Percentiles rank a stretch among this genome's conserved stretches.
These are phyloP conservation scores for Ametastegia equiseti DNA, from an alignment of 2,888 invertebrate species.

Conservation along the genomic window DNA sequence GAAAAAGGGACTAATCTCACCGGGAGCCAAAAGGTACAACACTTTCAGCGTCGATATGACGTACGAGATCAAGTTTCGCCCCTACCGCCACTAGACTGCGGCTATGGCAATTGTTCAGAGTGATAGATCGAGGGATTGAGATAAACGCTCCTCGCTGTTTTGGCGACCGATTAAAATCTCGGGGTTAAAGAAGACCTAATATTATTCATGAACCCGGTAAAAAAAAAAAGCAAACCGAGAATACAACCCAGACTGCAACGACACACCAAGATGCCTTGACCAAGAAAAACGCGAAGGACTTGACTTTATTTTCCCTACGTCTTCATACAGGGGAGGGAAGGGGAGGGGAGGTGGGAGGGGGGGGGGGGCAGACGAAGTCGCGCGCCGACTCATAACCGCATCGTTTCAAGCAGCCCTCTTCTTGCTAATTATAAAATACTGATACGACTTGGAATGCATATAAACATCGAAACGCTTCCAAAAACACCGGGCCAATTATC, in stretches of 20 bases:
- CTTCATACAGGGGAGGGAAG: neutral
- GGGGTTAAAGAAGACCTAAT: neutral
- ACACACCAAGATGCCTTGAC: neutral
- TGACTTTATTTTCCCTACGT: neutral
- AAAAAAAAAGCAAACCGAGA: neutral
- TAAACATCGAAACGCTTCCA: conserved; percentile 67
- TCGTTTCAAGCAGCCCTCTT: conserved; percentile 7
- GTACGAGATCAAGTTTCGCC: neutral
- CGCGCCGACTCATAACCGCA: conserved; percentile 26
- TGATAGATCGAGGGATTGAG: neutral
- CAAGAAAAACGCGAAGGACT: neutral
- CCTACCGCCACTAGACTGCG: neutral
- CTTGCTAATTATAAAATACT: conserved; percentile 68
- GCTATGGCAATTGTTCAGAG: neutral
- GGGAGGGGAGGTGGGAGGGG: too few species aligned
- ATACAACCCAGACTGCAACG: neutral
- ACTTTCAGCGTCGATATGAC: conserved; percentile 47
- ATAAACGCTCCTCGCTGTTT: neutral
- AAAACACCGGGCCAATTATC: conserved; percentile 70
- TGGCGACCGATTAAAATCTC: neutral
- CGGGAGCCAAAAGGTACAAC: conserved; percentile 40
- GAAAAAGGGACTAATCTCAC: conserved; percentile 17
- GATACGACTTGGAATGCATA: conserved; percentile 62
- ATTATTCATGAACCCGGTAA: neutral
- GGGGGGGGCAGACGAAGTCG: too few species aligned